Evolutionary conservation across 2,797 vertebrate species (phyloP).

Genomic region (Euthynnus affinis): DNA sequence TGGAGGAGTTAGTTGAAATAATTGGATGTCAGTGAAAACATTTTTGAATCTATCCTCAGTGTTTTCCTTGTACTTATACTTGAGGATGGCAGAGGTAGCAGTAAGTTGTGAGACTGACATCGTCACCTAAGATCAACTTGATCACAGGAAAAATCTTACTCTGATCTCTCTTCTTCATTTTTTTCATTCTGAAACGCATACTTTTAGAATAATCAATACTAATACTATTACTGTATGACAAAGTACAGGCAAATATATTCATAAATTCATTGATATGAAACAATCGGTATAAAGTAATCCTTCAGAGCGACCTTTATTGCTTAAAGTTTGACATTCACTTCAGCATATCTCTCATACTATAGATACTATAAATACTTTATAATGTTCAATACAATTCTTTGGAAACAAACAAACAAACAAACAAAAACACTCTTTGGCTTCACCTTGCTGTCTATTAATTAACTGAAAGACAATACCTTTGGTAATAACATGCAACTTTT

Average conservation of each 20-base stretch:
- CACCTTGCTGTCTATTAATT: conserved; percentile 23
- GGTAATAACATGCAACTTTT: conserved; percentile 62
- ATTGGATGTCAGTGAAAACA: background rate
- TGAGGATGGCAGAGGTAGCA: conserved; percentile 27
- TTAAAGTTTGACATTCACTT: conserved; percentile 38
- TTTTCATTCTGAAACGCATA: background rate
- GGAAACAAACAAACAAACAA: background rate
- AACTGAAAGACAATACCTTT: conserved; percentile 35
- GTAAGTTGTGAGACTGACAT: conserved; percentile 49
- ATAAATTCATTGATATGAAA: background rate
- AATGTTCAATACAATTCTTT: conserved; percentile 12
- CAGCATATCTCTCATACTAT: conserved; percentile 10
- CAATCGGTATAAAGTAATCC: background rate
- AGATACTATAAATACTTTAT: conserved; percentile 15
- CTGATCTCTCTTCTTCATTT: conserved; percentile 1
- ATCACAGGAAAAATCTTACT: conserved; percentile 5
- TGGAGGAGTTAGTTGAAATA: background rate
- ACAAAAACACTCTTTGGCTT: conserved; percentile 58
- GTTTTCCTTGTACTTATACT: conserved; percentile 10
- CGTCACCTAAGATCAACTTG: conserved; percentile 36
- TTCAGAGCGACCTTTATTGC: conserved; percentile 37
- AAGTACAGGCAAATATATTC: too few relatives aligned
- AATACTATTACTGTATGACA: too few relatives aligned
- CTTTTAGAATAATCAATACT: background rate
- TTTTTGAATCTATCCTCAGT: background rate